These are phyloP conservation scores for Tichodroma muraria DNA, from an alignment of 2,113 vertebrate genomes.

Conservation along the genomic window DNA sequence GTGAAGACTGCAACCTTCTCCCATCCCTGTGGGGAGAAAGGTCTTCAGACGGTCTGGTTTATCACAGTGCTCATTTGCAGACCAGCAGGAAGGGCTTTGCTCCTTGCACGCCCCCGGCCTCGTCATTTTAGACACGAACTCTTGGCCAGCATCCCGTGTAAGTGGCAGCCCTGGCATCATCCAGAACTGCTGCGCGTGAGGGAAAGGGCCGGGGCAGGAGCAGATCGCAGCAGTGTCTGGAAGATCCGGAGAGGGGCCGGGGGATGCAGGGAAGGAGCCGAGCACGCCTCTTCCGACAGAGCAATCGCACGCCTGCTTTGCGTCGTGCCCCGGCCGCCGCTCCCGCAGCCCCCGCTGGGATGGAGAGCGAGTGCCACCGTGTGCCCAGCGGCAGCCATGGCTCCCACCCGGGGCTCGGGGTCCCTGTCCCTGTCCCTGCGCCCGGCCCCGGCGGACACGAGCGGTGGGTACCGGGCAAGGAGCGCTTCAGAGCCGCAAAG, in stretches of 20 bases:
- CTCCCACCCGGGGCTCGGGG: not conserved
- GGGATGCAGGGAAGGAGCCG: not conserved
- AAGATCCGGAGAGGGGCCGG: not conserved
- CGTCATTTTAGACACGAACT: not conserved
- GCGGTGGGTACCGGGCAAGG: accelerated
- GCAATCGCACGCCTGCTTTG: accelerated
- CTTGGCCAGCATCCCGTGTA: not conserved
- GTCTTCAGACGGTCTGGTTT: not conserved
- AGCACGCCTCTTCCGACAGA: accelerated
- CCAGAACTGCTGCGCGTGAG: not conserved
- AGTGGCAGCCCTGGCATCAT: not conserved
- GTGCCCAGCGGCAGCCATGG: not conserved
- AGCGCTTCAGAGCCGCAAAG: not conserved
- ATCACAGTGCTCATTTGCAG: not conserved
- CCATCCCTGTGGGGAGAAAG: not conserved
- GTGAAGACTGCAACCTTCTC: not conserved
- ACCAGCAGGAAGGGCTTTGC: not conserved
- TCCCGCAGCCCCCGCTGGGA: not conserved
- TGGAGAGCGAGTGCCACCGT: slow-evolving; percentile 43
- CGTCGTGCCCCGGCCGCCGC: not conserved
- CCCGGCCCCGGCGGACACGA: not conserved
- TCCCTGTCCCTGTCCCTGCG: too few relatives aligned
- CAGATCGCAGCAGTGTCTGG: not conserved
- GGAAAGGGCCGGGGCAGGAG: too few relatives aligned
- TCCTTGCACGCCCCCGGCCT: not conserved